Base-by-base conservation (phyloP, 2,888 invertebrate genomes). In the Brachyptera putata region DNA sequence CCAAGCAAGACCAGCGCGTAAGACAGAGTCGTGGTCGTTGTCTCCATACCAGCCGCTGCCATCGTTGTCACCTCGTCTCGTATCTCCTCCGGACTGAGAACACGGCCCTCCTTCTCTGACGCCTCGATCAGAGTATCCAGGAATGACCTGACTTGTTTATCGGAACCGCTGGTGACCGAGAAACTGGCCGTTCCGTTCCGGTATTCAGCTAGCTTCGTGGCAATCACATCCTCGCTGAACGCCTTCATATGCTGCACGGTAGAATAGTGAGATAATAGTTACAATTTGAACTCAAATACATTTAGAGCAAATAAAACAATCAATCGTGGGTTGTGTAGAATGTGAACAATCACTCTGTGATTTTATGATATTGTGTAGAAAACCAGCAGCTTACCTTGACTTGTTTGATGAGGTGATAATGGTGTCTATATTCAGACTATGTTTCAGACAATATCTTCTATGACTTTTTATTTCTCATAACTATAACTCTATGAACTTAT, bases 11-110 rank as follows among this genome's bases (percentile, higher is more conserved):
- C 43, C 11, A 65, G 41, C 5, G 58, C 37, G 36, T 57, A 63
- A 1, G 60, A 57, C n/a, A 56, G 46, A 0, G 57, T 41, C 11
- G 60, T 58, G 1, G 64, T 61, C 0, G 66, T 65, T 4, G 64
- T 66, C 41, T 66, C 66, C 50, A 61, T 61, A 13, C 66, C 66
- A n/a, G 62, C 64, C 11, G 61, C 62, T 18, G 63, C 62, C n/a
- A 66, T 61, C 0, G 66, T 66, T 3, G 61, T 60, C 1, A 63
- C 56, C 49, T 66, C 64, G 57, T 66, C 63, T 43, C 60, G 56
- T 13, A 63, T 59, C 26, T 58, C 63, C 9, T 59, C 50, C 1
- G 41, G 30, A 1, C 57, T 53, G 22, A 63, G 46, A 14, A 37
- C 25, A 21, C 53, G 43, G 3, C 37, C 55, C 24, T 57, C 57